Percentiles rank a stretch among this genome's conserved stretches.
These are phyloP conservation scores for pig (Sus scrofa) DNA, from an alignment of 2,113 vertebrate species.

Conservation along the genomic window T2T-Sscrofa CM000825.6:64713001-64713500, in stretches of 20 bases:
- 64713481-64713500: neutral
- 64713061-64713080: neutral
- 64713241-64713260: neutral
- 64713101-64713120: neutral
- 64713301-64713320: neutral
- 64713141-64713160: neutral
- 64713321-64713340: neutral
- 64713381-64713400: neutral
- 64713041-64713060: too few relatives aligned
- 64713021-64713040: neutral
- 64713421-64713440: neutral
- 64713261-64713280: neutral
- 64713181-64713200: neutral
- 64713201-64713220: neutral
- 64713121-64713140: fast-evolving
- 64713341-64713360: neutral
- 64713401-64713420: too few relatives aligned
- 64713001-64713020: neutral
- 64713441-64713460: neutral
- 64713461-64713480: neutral
- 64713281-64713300: neutral
- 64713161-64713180: neutral
- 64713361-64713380: neutral
- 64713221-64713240: neutral
- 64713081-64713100: neutral